Evolutionary conservation across 2,797 vertebrate genomes (phyloP), one percentile per base, ranked within the genome.

Genomic region (Enteromius viviparus): DNA sequence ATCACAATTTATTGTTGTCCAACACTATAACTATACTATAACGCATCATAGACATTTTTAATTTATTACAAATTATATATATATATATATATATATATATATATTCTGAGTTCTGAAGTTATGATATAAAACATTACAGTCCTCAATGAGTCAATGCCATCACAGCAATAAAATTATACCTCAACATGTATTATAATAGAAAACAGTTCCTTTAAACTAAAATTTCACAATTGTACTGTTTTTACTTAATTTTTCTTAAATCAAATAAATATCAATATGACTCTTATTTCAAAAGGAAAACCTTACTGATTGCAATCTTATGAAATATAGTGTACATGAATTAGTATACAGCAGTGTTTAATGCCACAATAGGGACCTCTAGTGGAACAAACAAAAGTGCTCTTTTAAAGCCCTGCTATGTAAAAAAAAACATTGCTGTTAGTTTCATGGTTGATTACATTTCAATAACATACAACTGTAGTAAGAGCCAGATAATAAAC

Each of bases 391-490:
- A 23, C 19, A 29, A 66, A 58, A 80, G 23, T 58, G 47, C 32
- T 34, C 19, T 66, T 34, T 49, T 66, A 34, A 68, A 23, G 19
- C 2, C 19, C 64, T 7, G 26, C 45, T 19, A 53, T 53, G 7
- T 78, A 34, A 34, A 49, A 68, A 53, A 74, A 26, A 71, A 40
- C 47, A 76, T 42, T 40, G 40, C 64, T 68, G 66, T 69, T 70
- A 45, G 32, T 70, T 76, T 66, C 29, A 76, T 42, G 71, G 71
- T 55, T 65, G 55, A 76, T 53, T 40, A 77, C 62, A 58, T 23
- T 34, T 78, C 75, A 83, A 70, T 70, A 80, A 40, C 58, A 65
- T 37, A 53, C 68, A 66, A 71, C 19, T 60, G 15, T 70, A 58
- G 53, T 32, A 47, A 81, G 53, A 1, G 14, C 5, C 78, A 71